Evolutionary conservation across 2,888 invertebrate genomes (phyloP), one percentile per base, ranked within the genome.

Genomic region (Xiphydria camelus): DNA sequence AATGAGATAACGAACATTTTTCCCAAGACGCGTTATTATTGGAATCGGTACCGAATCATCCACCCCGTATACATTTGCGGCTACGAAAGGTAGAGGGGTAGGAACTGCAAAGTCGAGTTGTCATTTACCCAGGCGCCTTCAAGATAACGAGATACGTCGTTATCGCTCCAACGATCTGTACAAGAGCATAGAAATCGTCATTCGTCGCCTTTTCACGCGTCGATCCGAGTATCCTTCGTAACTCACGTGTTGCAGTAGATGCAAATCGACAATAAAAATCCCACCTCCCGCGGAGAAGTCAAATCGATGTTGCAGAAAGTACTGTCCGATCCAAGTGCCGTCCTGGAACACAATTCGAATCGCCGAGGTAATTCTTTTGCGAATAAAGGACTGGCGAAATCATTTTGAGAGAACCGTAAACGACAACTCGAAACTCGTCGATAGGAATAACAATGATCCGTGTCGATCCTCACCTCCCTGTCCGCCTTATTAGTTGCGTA

Each of bases 71-170:
- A n/a, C n/a, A n/a, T n/a, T n/a, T n/a, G n/a, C n/a, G n/a, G n/a
- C n/a, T n/a, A n/a, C n/a, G n/a, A n/a, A n/a, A n/a, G n/a, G n/a
- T n/a, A n/a, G n/a, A n/a, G n/a, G n/a, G n/a, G n/a, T n/a, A n/a
- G n/a, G n/a, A n/a, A n/a, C n/a, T n/a, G n/a, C n/a, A n/a, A n/a
- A n/a, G n/a, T n/a, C n/a, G n/a, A n/a, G n/a, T n/a, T n/a, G n/a
- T n/a, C 23, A 23, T n/a, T n/a, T 23, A 6, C 6, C n/a, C 40
- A 3, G 50, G 44, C 6, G 43, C 40, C 37, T 40, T 47, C 1
- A 66, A 55, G 12, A 62, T 66, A 15, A 63, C 62, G 29, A 66
- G 45, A 26, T 64, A 66, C 10, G 60, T 67, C 14, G 61, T 64
- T 46, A 66, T 51, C 15, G 56, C 59, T 4, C 59, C 64, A 4